Evolutionary conservation across 2,888 invertebrate species (phyloP), one percentile per base, ranked within the genome.

Genomic region (Anorthoa munda): DNA sequence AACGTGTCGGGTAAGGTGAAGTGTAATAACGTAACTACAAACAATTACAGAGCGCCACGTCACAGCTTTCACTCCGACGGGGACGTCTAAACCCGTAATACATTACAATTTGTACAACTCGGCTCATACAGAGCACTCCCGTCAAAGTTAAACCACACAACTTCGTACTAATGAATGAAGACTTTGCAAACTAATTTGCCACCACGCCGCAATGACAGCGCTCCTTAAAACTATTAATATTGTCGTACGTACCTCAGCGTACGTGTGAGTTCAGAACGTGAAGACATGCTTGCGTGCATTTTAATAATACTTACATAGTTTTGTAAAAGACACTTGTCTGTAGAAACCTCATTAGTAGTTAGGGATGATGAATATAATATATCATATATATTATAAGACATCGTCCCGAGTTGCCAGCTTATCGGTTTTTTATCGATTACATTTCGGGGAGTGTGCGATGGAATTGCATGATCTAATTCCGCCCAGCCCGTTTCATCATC

Each of bases 151-250:
- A 88, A 86, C 90, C 91, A 88, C 89, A 88, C 88, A 91, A 93
- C 90, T 92, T 91, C 84, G 87, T 83, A 86, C 87, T 92, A 93
- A 92, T 93, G 91, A 93, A 94, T 93, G 91, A 92, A 92, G 91
- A 91, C 91, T 93, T 93, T 84, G 85, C 88, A 78, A 92, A 93
- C 91, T 92, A 93, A 94, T 93, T 93, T 92, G 90, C 90, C 89
- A 88, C 86, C 86, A 83, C 84, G 81, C 91, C 91, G 88, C 92
- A 85, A 87, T 86, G 92, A 90, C 89, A 88, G 86, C 86, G 82
- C 86, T 86, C 85, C 79, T 87, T 87, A 85, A 88, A 89, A 89
- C 88, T 88, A 92, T 89, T 91, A 89, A 91, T 90, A 88, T 87
- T 83, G 80, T 82, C 81, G 77, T 77, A 75, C 85, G 73, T 73